phyloP scores from a whole-genome alignment of 2,797 vertebrate genomes.

The Heliangelus exortis region DNA sequence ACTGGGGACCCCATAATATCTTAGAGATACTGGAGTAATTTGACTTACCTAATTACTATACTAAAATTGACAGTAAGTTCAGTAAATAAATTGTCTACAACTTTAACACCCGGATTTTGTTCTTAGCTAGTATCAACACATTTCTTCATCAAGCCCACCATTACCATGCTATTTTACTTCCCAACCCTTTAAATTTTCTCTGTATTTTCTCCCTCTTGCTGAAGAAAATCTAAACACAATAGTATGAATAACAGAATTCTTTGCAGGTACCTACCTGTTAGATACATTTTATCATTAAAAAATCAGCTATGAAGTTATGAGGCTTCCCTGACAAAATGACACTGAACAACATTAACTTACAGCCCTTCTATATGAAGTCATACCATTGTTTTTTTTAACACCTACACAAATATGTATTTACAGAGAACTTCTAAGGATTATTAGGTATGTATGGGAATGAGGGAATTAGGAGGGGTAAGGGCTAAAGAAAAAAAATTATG shows the following conservation, averaged over 20 bases:
- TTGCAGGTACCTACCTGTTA: background rate
- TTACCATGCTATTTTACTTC: background rate
- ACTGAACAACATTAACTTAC: background rate
- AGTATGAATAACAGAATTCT: background rate
- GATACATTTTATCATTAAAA: background rate
- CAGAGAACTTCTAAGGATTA: background rate
- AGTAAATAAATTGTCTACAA: background rate
- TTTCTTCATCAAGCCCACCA: background rate
- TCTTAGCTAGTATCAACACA: background rate
- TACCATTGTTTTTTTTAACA: background rate
- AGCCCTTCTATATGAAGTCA: background rate
- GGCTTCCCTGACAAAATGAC: background rate
- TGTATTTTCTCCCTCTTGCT: background rate
- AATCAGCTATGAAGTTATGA: background rate
- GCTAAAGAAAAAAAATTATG: background rate
- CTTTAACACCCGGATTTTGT: background rate
- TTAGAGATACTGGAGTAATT: background rate
- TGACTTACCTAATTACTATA: background rate
- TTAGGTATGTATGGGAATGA: background rate
- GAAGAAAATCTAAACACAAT: background rate
- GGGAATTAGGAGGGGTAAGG: background rate
- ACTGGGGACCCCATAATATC: background rate
- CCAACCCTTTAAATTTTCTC: accelerated
- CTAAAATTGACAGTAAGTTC: background rate
- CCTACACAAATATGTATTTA: background rate